A percentile compares a stretch with the other conserved stretches of the same genome.
phyloP scores from a whole-genome alignment of 1,140 invertebrate species.

The Nomia melanderi region DNA sequence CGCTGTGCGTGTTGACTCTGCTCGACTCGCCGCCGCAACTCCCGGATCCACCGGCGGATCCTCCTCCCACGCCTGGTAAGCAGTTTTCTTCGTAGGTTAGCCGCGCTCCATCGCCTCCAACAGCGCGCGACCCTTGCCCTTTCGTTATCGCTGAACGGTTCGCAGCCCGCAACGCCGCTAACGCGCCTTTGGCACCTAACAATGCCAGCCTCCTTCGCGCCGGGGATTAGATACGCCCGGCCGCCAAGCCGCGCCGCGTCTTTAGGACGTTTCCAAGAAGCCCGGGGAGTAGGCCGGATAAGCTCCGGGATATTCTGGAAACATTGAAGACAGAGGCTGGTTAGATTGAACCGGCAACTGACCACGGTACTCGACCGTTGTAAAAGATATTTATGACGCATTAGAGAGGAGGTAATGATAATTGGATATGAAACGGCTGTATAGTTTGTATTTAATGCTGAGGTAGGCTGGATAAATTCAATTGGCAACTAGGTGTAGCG shows the following conservation, averaged over 20 bases:
- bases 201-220: slow-evolving; percentile 17
- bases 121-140: slow-evolving; percentile 56
- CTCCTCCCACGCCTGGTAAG: slow-evolving; percentile 76
- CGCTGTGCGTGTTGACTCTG: slow-evolving; percentile 74
- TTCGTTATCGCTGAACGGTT: slow-evolving; percentile 62
- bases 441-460: too few species aligned
- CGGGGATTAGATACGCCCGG: not conserved
- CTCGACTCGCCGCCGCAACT: slow-evolving; percentile 76
- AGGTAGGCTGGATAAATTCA: too few species aligned
- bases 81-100: slow-evolving; percentile 54
- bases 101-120: slow-evolving; percentile 43
- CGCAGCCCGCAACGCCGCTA: slow-evolving; percentile 33
- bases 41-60: slow-evolving; percentile 72
- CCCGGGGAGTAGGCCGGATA: too few species aligned
- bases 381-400: too few species aligned
- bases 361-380: too few species aligned
- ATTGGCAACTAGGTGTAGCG: too few species aligned
- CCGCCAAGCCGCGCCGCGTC: not conserved
- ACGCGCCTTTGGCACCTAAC: slow-evolving; percentile 41
- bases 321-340: too few species aligned
- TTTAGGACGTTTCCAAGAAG: too few species aligned
- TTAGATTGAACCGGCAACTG: too few species aligned
- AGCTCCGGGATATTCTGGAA: too few species aligned
- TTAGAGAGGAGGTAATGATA: too few species aligned
- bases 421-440: too few species aligned